These are phyloP conservation scores for Gymnothorax javanicus DNA, from an alignment of 2,797 vertebrate species.

Conservation along the genomic window DNA sequence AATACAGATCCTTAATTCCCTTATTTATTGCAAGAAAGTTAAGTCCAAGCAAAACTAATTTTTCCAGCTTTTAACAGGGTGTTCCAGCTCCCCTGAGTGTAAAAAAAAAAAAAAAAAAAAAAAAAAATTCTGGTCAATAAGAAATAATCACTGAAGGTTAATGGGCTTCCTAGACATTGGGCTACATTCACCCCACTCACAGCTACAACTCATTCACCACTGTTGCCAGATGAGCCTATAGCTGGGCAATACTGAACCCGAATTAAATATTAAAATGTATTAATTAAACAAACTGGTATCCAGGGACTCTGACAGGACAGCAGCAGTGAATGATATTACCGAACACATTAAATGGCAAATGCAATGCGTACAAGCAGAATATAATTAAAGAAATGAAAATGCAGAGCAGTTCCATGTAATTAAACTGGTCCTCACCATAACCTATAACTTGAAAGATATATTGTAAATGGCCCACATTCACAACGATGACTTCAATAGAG, in stretches of 20 bases:
- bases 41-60: not conserved
- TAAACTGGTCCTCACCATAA: not conserved
- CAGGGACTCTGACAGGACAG: not conserved
- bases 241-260: not conserved
- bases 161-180: not conserved
- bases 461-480: not conserved
- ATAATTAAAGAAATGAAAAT: not conserved
- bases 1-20: too few relatives aligned
- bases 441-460: not conserved
- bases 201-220: not conserved
- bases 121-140: not conserved
- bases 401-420: not conserved
- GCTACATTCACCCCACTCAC: not conserved
- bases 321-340: not conserved
- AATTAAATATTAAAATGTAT: not conserved
- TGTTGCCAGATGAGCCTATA: not conserved
- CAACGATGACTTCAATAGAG: not conserved
- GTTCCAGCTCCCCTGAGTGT: not conserved
- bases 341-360: not conserved
- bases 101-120: not conserved
- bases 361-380: not conserved
- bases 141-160: not conserved
- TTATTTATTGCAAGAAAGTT: too few relatives aligned
- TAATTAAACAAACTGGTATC: not conserved
- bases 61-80: not conserved